A percentile compares a stretch with the other conserved stretches of the same genome.
phyloP scores from a whole-genome alignment of 2,113 vertebrate genomes.

The Sarotherodon lohbergeri region DNA sequence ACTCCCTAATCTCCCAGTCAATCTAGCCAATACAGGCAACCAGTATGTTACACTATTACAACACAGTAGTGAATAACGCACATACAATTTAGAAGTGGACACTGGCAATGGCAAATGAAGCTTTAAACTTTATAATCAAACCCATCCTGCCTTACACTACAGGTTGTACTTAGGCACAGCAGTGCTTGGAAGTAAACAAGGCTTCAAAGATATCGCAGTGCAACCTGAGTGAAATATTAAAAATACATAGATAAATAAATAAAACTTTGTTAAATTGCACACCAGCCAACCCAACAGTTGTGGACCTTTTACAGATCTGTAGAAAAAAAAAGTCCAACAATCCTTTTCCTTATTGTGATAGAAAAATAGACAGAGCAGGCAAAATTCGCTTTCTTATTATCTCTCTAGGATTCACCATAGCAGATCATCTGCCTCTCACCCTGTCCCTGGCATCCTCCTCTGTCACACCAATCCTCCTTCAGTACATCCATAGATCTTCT shows the following conservation, averaged over 20 bases:
- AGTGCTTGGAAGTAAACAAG: background rate
- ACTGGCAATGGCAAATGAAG: background rate
- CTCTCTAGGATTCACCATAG: too few relatives aligned
- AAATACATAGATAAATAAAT: background rate
- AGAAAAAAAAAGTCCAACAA: background rate
- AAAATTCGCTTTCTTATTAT: fast-evolving
- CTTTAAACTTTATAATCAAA: background rate
- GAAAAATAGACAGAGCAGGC: fast-evolving
- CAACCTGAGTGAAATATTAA: background rate
- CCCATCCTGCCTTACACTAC: background rate
- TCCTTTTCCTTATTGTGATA: background rate
- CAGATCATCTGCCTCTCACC: too few relatives aligned
- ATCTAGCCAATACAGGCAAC: background rate
- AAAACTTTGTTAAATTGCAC: background rate
- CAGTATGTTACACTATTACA: background rate
- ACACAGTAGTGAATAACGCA: fast-evolving
- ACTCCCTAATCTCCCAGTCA: background rate
- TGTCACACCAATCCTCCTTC: too few relatives aligned
- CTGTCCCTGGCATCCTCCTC: too few relatives aligned
- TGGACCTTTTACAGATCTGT: background rate
- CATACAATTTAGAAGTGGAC: background rate
- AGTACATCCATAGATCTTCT: too few relatives aligned
- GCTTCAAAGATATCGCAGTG: background rate
- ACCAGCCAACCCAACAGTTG: background rate
- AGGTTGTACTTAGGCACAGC: background rate